A percentile compares a stretch with the other conserved stretches of the same genome.
These are phyloP conservation scores for Palythoa grandis DNA, from an alignment of 92 coral and sea anemone species.

Conservation along the genomic window DNA sequence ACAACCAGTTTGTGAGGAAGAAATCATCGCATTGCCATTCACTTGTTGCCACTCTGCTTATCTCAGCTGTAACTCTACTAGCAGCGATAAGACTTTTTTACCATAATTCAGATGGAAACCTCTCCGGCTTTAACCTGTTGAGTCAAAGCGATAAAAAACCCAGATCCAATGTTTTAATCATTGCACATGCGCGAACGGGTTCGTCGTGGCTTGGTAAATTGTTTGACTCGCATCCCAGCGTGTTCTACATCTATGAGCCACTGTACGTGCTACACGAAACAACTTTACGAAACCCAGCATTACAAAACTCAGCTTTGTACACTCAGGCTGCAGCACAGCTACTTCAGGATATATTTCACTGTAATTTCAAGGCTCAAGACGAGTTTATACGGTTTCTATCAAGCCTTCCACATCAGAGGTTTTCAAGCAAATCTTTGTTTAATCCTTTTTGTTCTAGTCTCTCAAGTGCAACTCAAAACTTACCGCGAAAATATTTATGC, in stretches of 20 bases:
- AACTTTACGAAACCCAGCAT: slow-evolving; percentile 50
- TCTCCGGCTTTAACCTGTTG: slow-evolving; percentile 11
- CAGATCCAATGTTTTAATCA: slow-evolving; percentile 63
- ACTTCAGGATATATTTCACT: slow-evolving; percentile 67
- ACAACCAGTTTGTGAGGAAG: background rate
- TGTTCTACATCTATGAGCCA: slow-evolving; percentile 89
- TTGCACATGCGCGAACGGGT: slow-evolving; percentile 88
- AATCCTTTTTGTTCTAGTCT: slow-evolving; percentile 63
- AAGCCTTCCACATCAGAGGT: slow-evolving; percentile 71
- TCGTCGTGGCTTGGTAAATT: slow-evolving; percentile 92
- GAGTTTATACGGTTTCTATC: slow-evolving; percentile 76
- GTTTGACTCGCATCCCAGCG: slow-evolving; percentile 79
- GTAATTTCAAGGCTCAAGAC: slow-evolving; percentile 73
- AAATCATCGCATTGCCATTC: background rate
- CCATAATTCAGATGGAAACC: background rate
- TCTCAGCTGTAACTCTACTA: background rate
- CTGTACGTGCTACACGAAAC: slow-evolving; percentile 63
- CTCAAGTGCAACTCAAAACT: slow-evolving; percentile 20
- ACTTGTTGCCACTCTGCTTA: background rate
- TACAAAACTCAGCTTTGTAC: slow-evolving; percentile 60
- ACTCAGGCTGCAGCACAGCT: slow-evolving; percentile 57
- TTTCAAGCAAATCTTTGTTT: slow-evolving; percentile 80
- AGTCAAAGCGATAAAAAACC: background rate
- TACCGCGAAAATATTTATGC: slow-evolving; percentile 48
- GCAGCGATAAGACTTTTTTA: background rate